phyloP scores from a whole-genome alignment of 1,140 invertebrate species.

The Platyscapa corneri region DNA sequence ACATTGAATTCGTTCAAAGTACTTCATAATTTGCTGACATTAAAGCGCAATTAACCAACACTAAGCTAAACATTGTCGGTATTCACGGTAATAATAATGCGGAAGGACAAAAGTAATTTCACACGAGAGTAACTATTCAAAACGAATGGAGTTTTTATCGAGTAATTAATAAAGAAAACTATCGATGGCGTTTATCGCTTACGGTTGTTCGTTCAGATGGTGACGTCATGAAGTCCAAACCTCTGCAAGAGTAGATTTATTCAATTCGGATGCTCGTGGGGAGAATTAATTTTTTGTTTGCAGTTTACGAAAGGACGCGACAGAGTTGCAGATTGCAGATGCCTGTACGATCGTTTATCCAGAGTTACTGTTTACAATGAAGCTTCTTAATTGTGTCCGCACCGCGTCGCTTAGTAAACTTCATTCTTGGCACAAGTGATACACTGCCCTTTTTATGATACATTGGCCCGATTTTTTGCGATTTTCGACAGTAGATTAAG shows the following conservation, averaged over 20 bases:
- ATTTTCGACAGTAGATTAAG: too few relatives aligned
- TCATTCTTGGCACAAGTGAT: neutral
- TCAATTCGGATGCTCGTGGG: neutral
- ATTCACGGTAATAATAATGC: too few relatives aligned
- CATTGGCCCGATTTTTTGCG: neutral
- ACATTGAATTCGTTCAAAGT: too few relatives aligned
- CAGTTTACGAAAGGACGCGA: slow-evolving; percentile 15
- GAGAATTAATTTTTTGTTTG: slow-evolving; percentile 7
- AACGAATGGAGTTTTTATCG: too few relatives aligned
- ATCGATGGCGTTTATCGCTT: too few relatives aligned
- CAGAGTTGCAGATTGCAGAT: neutral
- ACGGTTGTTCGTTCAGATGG: neutral
- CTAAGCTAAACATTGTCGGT: too few relatives aligned
- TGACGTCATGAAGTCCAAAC: neutral
- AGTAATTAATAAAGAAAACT: too few relatives aligned
- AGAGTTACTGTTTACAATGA: neutral
- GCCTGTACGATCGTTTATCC: neutral
- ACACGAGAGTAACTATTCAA: too few relatives aligned
- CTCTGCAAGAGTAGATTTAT: neutral
- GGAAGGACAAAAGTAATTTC: too few relatives aligned
- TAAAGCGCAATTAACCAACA: too few relatives aligned
- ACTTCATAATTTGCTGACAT: too few relatives aligned
- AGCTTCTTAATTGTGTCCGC: neutral
- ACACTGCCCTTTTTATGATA: neutral
- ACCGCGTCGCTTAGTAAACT: neutral